Base-by-base conservation (phyloP, 2,113 vertebrate species). In the Turnix velox region DNA sequence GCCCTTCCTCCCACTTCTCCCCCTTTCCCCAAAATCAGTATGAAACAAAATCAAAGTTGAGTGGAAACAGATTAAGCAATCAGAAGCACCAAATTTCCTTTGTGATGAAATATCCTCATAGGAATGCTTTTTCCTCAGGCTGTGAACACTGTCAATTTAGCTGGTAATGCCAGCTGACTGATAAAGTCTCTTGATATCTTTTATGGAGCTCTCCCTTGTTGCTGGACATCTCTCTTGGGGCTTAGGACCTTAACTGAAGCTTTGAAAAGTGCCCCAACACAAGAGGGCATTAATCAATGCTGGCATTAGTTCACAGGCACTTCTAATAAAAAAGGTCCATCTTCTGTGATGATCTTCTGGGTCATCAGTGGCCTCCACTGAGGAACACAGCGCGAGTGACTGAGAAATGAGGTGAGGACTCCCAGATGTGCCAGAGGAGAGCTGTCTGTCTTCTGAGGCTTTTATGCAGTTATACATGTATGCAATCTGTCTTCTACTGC, bases 361-460 rank as follows among this genome's bases (percentile, higher is more conserved):
- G 9, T 90, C 84, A 33, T 76, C 95, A 95, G 95, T 88, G 74
- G 84, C 37, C 74, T 92, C 93, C 88, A 51, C 79, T 87, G 83
- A 91, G 87, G 91, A 85, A 80, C 48, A 37, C 65, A 89, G 87
- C 43, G 49, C 37, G 40, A 73, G 37, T 67, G 92, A 65, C 73
- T 69, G 63, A 81, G 92, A 49, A 55, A 79, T 78, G 88, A 69
- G 58, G 52, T 1, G 4, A 90, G 66, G 69, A 43, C 59, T 82
- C 52, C 52, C 65, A 30, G 39, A 13, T 27, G 65, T 72, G 13
- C 45, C 18, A 24, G 51, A 75, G 91, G 55, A 76, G 35, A 66
- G n/a, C 61, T 67, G 10, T 14, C 54, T 59, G 18, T 25, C 46
- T 33, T 88, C 46, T 65, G 52, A 55, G 65, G 49, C 25, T 45